These are phyloP conservation scores for Argentina silus DNA, from an alignment of 2,797 vertebrate species.

Conservation along the genomic window DNA sequence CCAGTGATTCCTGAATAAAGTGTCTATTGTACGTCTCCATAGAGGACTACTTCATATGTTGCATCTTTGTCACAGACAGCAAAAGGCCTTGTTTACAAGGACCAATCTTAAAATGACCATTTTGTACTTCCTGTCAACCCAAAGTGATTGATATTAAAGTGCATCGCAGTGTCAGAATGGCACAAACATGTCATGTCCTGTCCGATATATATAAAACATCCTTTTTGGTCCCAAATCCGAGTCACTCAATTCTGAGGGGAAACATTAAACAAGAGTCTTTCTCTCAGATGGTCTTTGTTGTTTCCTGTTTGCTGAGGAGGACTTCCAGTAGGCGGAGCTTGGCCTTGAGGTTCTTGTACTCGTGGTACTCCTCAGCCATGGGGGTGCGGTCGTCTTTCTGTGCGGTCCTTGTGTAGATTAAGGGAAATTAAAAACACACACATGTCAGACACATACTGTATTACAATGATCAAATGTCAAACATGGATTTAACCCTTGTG, in stretches of 20 bases:
- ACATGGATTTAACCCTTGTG: conserved; percentile 42
- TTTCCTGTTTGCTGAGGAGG: conserved; percentile 93
- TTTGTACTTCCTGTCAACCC: background rate
- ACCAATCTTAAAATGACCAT: background rate
- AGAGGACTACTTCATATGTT: background rate
- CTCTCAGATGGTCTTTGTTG: conserved; percentile 59
- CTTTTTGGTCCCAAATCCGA: background rate
- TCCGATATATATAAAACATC: background rate
- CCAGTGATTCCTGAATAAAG: background rate
- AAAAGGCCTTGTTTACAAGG: background rate
- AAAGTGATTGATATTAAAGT: conserved; percentile 2
- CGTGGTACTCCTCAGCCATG: conserved; percentile 90
- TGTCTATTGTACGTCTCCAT: background rate
- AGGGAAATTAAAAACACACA: background rate
- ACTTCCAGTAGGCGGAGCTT: conserved; percentile 93
- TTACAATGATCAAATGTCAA: conserved; percentile 1
- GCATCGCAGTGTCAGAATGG: conserved; percentile 12
- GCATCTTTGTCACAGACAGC: conserved; percentile 8
- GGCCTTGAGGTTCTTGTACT: conserved; percentile 95
- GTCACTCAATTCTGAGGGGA: background rate
- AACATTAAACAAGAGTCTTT: background rate
- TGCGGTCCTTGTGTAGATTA: conserved; percentile 76
- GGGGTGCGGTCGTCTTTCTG: conserved; percentile 92
- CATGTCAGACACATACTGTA: conserved; percentile 17
- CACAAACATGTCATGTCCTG: background rate